Evolutionary conservation across 2,113 vertebrate species (phyloP), one percentile per base, ranked within the genome.

Genomic region (Okapia johnstoni): DNA sequence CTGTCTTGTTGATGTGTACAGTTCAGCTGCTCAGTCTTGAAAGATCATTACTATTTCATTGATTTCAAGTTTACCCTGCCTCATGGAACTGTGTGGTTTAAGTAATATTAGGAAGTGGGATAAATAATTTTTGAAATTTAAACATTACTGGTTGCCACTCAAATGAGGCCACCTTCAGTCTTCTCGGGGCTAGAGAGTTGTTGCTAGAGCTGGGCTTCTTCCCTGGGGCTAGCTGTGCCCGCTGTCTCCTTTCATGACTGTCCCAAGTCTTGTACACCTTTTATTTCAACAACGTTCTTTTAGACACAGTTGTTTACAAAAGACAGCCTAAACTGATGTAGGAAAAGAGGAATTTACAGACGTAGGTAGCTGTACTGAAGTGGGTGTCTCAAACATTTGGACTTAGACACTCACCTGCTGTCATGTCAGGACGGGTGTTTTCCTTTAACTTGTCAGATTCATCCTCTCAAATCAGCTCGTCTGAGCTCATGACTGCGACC

Each of bases 361-460:
- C 23, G 26, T 14, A 2, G 30, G 23, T 28, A 19, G 30, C 17
- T 15, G 1, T 17, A 36, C 21, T 46, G 21, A n/a, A 52, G 6
- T 13, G 57, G 36, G 54, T 7, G 60, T 7, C 43, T 33, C 17
- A 57, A 19, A 5, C 17, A 26, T 30, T 36, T 43, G 77, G 55
- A 86, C 15, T 12, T 55, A 23, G n/a, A 23, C 30, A 23, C 33
- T 80, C 8, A 4, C 12, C 28, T 43, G 76, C 66, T 30, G 1
- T 33, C 3, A 19, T 21, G 2, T 36, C 1, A 13, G 28, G 12
- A 16, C 1, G 1, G 30, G 7, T 11, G 2, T 7, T 28, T n/a
- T 40, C 5, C 3, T 28, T 25, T 55, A 10, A 66, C 63, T 19
- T 28, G 50, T 8, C 19, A 9, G 0, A 11, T 87, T 54, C 46